Evolutionary conservation across 2,888 invertebrate species (phyloP), one percentile per base, ranked within the genome.

Genomic region (Hirtodrosophila duncani): DNA sequence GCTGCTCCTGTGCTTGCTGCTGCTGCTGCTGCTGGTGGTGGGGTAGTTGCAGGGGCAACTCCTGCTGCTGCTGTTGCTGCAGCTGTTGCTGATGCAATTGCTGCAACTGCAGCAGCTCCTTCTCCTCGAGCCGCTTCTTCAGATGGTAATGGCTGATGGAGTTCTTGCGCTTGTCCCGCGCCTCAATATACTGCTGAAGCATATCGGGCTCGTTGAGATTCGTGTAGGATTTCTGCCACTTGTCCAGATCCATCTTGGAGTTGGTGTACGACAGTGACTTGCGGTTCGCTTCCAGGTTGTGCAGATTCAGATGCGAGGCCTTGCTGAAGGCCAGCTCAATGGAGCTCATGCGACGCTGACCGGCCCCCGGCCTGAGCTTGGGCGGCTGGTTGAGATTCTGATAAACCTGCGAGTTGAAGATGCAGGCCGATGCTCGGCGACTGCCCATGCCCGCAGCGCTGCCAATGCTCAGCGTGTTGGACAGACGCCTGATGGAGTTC

Each of bases 401-500:
- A 43, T 87, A 86, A 41, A 86, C 84, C 59, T 86, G 86, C 5
- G 86, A 85, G 50, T 86, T 86, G 56, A 84, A 85, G 2, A 85
- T 79, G 62, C 84, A 86, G n/a, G 85, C 86, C 3, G 84, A 84
- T 48, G 86, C 83, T 16, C 86, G 81, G 0, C 85, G 75, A 45
- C 83, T 83, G 21, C 78, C 71, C 14, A 37, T 3, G 34, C 14
- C 3, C 34, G 21, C 34, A 20, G 21, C 77, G 49, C 83, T 82
- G 61, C 81, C 81, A 18, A 81, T 78, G 48, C 82, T 82, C 21
- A 84, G 61, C 5, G 85, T 83, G 2, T 83, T 81, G 2, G 83
- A 81, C 0, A 82, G 67, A 0, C 86, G 78, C 3, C 85, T 68
- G 63, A 92, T 89, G 9, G 93, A 92, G 86, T 92, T 92, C 50